These are phyloP conservation scores for Drosophila funebris DNA, from an alignment of 1,140 invertebrate species.

Conservation along the genomic window DNA sequence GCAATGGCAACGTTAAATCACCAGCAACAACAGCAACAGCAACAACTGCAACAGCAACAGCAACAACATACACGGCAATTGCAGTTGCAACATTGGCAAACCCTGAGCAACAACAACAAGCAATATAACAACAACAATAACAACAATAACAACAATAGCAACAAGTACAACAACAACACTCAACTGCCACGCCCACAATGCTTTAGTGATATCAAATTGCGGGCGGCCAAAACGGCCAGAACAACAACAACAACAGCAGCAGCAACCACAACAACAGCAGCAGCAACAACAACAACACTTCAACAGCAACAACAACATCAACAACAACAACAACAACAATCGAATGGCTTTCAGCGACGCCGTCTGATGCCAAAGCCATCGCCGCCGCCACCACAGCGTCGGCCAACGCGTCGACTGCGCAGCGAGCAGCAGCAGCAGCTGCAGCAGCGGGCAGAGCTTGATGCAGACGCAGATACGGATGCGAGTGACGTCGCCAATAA, in stretches of 20 bases:
- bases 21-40: conserved; percentile 35
- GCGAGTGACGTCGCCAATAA: conserved; percentile 70
- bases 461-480: conserved; percentile 55
- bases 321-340: conserved; percentile 12
- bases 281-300: not conserved
- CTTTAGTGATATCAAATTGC: conserved; percentile 59
- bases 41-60: conserved; percentile 39
- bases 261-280: conserved; percentile 10
- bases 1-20: conserved; percentile 14
- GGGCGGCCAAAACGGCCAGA: conserved; percentile 40
- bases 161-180: conserved; percentile 10
- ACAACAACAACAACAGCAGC: conserved; percentile 18
- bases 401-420: conserved; percentile 38
- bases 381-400: conserved; percentile 29
- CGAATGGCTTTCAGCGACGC: conserved; percentile 33
- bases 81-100: conserved; percentile 54
- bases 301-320: conserved; percentile 10
- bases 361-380: conserved; percentile 49
- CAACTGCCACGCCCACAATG: conserved; percentile 45
- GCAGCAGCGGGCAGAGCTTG: not conserved
- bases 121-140: conserved; percentile 14
- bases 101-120: conserved; percentile 24
- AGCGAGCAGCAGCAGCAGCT: conserved; percentile 14
- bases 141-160: conserved; percentile 13
- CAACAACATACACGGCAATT: conserved; percentile 38